These are phyloP conservation scores for Cromileptes altivelis DNA, from an alignment of 2,113 vertebrate species.

Conservation along the genomic window DNA sequence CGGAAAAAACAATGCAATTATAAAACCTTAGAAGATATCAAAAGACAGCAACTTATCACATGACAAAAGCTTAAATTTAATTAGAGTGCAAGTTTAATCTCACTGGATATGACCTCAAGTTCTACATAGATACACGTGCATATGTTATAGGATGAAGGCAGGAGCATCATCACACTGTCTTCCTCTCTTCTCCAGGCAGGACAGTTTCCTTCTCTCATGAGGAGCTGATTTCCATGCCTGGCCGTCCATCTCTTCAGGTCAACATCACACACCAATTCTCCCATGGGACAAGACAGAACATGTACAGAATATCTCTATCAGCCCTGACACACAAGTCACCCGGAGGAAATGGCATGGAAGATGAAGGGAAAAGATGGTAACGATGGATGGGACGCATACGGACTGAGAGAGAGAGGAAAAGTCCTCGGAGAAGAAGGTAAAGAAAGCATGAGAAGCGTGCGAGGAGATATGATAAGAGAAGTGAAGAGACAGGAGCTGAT, in stretches of 20 bases:
- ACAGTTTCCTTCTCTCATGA: constrained; percentile 1
- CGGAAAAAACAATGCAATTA: not conserved
- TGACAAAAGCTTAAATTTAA: not conserved
- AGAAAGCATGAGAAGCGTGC: constrained; percentile 4
- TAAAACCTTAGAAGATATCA: not conserved
- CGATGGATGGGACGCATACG: constrained; percentile 29
- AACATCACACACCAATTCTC: constrained; percentile 27
- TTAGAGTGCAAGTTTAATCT: not conserved
- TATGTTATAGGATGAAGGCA: not conserved
- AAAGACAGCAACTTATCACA: not conserved
- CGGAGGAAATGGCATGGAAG: constrained; percentile 20
- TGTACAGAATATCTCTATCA: constrained; percentile 64
- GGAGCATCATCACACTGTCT: not conserved
- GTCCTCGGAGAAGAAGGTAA: constrained; percentile 22
- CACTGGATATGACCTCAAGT: not conserved
- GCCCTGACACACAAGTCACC: constrained; percentile 53
- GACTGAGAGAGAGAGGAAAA: not conserved
- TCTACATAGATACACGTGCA: not conserved
- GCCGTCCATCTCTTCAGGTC: constrained; percentile 32
- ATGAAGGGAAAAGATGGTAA: constrained; percentile 25
- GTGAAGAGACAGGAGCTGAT: constrained; percentile 23
- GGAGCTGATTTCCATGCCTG: constrained; percentile 5
- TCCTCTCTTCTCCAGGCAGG: constrained; percentile 9
- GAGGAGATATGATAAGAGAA: constrained; percentile 17
- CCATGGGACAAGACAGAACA: constrained; percentile 43